phyloP scores from a whole-genome alignment of 2,113 vertebrate species.

The Indicator indicator region DNA sequence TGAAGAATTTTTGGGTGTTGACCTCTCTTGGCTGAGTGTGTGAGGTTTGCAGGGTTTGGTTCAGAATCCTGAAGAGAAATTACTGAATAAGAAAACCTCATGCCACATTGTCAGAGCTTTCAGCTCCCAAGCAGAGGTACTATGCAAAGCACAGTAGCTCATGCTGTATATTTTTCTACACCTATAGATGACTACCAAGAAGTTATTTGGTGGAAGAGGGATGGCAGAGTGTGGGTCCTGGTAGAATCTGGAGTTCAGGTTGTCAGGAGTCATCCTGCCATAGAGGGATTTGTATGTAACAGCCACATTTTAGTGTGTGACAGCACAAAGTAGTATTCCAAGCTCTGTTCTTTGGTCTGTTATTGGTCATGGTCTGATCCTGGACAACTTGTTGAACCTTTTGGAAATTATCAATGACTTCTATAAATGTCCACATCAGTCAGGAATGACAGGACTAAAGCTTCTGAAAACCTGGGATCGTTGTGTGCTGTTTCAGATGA shows the following conservation, averaged over 20 bases:
- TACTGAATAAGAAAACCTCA: neutral
- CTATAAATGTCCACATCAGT: neutral
- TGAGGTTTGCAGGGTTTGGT: neutral
- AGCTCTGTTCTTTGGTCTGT: neutral
- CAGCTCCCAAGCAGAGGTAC: neutral
- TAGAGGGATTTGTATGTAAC: neutral
- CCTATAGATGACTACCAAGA: neutral
- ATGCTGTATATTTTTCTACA: neutral
- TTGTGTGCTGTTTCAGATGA: neutral
- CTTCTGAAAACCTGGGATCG: neutral
- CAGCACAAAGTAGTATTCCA: neutral
- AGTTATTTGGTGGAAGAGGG: neutral
- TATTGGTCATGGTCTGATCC: neutral
- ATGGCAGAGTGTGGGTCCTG: neutral
- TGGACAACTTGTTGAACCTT: neutral
- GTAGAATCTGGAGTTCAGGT: neutral
- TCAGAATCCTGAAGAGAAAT: neutral
- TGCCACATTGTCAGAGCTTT: neutral
- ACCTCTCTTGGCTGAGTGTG: accelerated
- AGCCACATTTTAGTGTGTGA: neutral
- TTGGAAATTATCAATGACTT: neutral
- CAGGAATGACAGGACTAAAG: neutral
- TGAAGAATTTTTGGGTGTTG: neutral
- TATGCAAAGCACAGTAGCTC: neutral
- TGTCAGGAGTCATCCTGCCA: neutral